phyloP scores from a whole-genome alignment of 2,888 invertebrate species.

The Thera obeliscata region DNA sequence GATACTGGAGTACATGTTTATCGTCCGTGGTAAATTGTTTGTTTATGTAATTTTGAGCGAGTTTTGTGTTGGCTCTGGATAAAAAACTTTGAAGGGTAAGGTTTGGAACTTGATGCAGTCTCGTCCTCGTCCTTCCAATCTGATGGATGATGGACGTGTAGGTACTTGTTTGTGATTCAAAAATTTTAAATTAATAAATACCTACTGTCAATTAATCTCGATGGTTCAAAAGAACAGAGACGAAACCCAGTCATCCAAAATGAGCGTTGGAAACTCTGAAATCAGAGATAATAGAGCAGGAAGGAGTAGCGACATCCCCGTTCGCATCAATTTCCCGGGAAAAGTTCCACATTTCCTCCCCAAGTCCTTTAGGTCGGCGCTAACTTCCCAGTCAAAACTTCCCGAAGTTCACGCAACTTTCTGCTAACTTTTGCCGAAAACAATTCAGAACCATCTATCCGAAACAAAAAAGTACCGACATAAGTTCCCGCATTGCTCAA shows the following conservation, averaged over 20 bases:
- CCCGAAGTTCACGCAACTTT: slow-evolving; percentile 31
- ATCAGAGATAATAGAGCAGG: slow-evolving; percentile 36
- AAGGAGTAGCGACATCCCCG: slow-evolving; percentile 35
- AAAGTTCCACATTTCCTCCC: slow-evolving; percentile 59
- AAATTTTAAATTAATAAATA: neutral
- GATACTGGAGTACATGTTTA: too few relatives aligned
- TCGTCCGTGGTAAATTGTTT: neutral
- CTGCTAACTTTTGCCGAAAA: slow-evolving; percentile 30
- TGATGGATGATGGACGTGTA: neutral
- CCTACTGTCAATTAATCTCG: neutral
- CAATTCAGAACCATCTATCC: slow-evolving; percentile 26
- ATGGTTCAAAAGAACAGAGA: slow-evolving; percentile 5
- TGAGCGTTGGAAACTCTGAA: slow-evolving; percentile 16
- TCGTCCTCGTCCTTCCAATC: neutral
- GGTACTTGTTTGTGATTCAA: neutral
- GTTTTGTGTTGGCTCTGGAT: neutral
- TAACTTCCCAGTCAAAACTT: slow-evolving; percentile 78
- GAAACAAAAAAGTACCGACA: slow-evolving; percentile 30
- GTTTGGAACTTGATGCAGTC: neutral
- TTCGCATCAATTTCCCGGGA: slow-evolving; percentile 51
- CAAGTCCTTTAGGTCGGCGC: slow-evolving; percentile 67
- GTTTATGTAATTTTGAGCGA: slow-evolving; percentile 1
- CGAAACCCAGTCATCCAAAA: slow-evolving; percentile 24
- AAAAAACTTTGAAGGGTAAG: neutral
- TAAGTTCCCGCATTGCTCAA: slow-evolving; percentile 11